Percentiles rank a stretch among this genome's conserved stretches.
Evolutionary conservation across 2,888 invertebrate genomes (phyloP).

Genomic region (Euclidia mi): DNA sequence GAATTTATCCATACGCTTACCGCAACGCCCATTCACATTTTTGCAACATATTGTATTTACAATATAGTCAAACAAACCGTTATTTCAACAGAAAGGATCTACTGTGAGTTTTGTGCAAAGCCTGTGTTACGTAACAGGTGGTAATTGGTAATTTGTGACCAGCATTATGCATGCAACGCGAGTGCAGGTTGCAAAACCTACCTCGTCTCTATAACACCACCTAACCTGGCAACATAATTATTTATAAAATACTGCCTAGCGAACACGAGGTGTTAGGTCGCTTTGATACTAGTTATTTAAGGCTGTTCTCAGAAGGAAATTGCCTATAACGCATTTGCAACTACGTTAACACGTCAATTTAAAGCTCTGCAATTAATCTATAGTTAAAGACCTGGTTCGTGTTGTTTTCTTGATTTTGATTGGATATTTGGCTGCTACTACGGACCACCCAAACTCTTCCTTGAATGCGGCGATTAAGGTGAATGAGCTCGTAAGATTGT

Average conservation of each 20-base stretch:
- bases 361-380: constrained; percentile 26
- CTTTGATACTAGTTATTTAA: constrained; percentile 34
- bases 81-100: constrained; percentile 31
- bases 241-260: constrained; percentile 34
- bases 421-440: too few relatives aligned
- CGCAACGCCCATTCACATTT: not conserved
- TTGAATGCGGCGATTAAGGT: not conserved
- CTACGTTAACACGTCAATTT: constrained; percentile 7
- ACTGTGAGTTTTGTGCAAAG: constrained; percentile 32
- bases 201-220: constrained; percentile 36
- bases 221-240: constrained; percentile 32
- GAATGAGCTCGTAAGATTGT: not conserved
- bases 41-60: constrained; percentile 21
- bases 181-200: constrained; percentile 50
- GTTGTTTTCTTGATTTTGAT: too few relatives aligned
- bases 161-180: constrained; percentile 50
- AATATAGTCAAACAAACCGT: constrained; percentile 29
- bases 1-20: too few relatives aligned
- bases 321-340: constrained; percentile 19
- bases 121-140: constrained; percentile 45
- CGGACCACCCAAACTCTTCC: too few relatives aligned
- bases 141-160: constrained; percentile 58
- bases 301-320: constrained; percentile 32
- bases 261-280: constrained; percentile 41
- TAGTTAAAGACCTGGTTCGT: constrained; percentile 16